phyloP scores from a whole-genome alignment of 2,888 invertebrate species.

The Epistrophe grossulariae region DNA sequence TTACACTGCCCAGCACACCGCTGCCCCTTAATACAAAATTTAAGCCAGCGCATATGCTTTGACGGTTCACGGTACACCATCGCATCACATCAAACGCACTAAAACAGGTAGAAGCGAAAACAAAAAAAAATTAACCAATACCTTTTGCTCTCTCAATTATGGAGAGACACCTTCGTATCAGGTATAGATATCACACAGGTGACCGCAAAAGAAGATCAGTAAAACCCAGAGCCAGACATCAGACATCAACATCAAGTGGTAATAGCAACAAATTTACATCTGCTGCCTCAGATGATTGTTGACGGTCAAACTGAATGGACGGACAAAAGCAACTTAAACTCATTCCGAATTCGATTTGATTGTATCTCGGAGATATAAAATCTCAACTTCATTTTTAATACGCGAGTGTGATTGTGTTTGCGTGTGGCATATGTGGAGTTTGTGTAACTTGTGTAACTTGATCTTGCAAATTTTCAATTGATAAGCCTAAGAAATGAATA shows the following conservation, averaged over 20 bases:
- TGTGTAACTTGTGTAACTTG: conserved; percentile 60
- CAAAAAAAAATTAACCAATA: conserved; percentile 41
- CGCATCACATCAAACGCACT: not conserved
- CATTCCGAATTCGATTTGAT: conserved; percentile 25
- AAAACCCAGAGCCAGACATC: conserved; percentile 42
- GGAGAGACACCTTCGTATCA: conserved; percentile 51
- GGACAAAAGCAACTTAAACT: conserved; percentile 14
- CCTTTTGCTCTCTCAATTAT: conserved; percentile 53
- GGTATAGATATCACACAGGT: conserved; percentile 20
- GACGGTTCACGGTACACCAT: not conserved
- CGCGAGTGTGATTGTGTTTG: conserved; percentile 29
- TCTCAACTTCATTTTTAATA: not conserved
- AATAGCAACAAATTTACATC: conserved; percentile 68
- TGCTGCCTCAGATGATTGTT: conserved; percentile 72
- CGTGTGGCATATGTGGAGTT: not conserved
- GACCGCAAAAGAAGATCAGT: conserved; percentile 58
- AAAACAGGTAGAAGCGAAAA: conserved; percentile 20
- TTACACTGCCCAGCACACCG: not conserved
- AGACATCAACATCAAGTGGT: not conserved
- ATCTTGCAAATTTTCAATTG: conserved; percentile 45
- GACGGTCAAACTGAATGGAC: conserved; percentile 68
- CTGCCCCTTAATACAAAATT: not conserved
- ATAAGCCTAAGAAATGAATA: conserved; percentile 53
- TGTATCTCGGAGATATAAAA: conserved; percentile 39
- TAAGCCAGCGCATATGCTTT: not conserved